Conservation (phyloP, 2,113 vertebrate species). For the Centrocercus urophasianus region DNA sequence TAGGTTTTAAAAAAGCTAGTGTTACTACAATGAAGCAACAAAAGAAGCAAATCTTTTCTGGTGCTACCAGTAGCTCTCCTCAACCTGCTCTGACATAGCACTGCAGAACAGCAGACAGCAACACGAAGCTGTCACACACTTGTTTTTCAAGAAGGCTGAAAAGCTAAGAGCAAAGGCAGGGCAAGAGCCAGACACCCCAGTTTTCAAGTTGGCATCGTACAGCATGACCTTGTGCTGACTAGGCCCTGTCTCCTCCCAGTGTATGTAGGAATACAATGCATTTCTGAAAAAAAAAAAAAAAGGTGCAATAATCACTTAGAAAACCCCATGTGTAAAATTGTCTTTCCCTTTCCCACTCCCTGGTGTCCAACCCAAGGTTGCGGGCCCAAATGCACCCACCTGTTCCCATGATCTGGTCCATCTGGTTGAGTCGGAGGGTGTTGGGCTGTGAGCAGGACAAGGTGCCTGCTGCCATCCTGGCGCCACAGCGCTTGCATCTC, state of each 20-base stretch:
- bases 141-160: neutral
- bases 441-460: rapidly evolving
- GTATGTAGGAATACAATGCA: neutral
- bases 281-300: neutral
- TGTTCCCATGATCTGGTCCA: rapidly evolving
- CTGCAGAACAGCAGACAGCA: neutral
- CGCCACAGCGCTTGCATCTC: rapidly evolving
- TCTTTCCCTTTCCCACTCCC: neutral
- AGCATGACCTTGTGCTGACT: neutral
- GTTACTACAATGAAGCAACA: conserved; percentile 5
- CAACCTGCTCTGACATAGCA: neutral
- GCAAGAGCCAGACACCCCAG: neutral
- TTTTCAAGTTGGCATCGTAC: neutral
- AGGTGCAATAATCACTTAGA: neutral
- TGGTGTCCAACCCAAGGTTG: neutral
- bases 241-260: rapidly evolving
- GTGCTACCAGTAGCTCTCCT: neutral
- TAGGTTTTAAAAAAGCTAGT: conserved; percentile 12
- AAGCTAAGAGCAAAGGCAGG: neutral
- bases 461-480: rapidly evolving
- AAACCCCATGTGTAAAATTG: no score
- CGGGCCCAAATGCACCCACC: neutral
- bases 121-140: neutral
- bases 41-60: neutral
- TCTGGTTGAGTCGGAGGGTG: neutral